Base-by-base conservation (phyloP, 2,888 invertebrate species). In the Petrolisthes manimaculis region DNA sequence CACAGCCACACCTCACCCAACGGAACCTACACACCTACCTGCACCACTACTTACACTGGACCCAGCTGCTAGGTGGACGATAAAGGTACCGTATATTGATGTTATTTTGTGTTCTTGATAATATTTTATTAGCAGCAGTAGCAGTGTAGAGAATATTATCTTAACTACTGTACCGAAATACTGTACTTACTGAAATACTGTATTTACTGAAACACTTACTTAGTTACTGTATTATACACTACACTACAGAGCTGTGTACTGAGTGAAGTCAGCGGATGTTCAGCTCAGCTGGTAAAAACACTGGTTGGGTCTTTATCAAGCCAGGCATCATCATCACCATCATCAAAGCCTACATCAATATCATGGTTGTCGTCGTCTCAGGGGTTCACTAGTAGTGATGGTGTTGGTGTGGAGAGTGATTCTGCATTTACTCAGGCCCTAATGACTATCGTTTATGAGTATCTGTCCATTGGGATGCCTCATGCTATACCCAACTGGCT, bases 381-480 rank as follows among this genome's bases (percentile, higher is more conserved):
- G 18, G 18, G 14, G 5, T 37, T 21, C 0, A 18, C 6, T 14
- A 6, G 18, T n/a, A n/a, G n/a, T 71, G 71, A n/a, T 14, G n/a
- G n/a, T 21, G 71, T 51, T 18, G 9, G 56, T 5, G 88, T 83
- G 4, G 83, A 87, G n/a, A 80, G 80, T 14, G 89, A 89, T 53
- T 21, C 74, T 37, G 89, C 82, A 3, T 80, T 88, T 75, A 86
- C 87, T n/a, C 90, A 90, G 71, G 83, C 87, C 8, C 79, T 85
- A 5, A 79, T 88, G 9, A 88, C 90, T 21, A 85, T 90, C 37
- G 74, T 90, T 37, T 90, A 83, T 61, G 90, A 90, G 55, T 86
- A 88, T 56, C 82, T 90, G 78, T 87, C 88, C n/a, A 80, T 88
- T 0, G 90, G 61, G 12, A 61, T 61, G 61, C 61, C 61, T 61